These are phyloP conservation scores for Procambarus clarkii DNA, from an alignment of 1,140 invertebrate species.

Conservation along the genomic window DNA sequence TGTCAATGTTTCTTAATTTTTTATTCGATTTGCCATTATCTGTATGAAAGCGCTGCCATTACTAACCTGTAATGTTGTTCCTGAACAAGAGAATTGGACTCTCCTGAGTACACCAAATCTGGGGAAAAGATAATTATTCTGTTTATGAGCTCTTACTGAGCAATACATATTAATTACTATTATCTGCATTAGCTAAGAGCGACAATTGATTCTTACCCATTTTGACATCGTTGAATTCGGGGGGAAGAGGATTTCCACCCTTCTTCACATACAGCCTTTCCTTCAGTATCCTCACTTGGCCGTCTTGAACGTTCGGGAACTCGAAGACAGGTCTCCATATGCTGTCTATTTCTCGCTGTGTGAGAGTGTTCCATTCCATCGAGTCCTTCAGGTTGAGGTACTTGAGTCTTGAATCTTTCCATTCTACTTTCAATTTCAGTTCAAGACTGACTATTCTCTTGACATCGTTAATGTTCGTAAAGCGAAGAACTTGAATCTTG, in stretches of 20 bases:
- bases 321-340: conserved; percentile 35
- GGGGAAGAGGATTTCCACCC: background rate
- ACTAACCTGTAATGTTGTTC: conserved; percentile 43
- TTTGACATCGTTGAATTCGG: conserved; percentile 37
- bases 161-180: background rate
- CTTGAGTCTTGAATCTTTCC: conserved; percentile 40
- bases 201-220: conserved; percentile 29
- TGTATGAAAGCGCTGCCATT: too few species aligned
- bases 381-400: conserved; percentile 43
- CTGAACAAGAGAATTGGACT: background rate
- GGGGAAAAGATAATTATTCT: background rate
- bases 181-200: background rate
- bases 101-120: conserved; percentile 33
- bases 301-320: conserved; percentile 47
- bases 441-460: conserved; percentile 38
- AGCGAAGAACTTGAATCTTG: background rate
- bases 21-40: too few species aligned
- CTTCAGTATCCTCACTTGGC: conserved; percentile 20
- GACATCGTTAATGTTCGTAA: conserved; percentile 34
- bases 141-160: background rate
- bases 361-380: conserved; percentile 33
- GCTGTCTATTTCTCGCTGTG: background rate
- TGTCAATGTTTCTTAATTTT: too few species aligned
- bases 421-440: conserved; percentile 23
- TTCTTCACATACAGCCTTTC: conserved; percentile 15